A percentile compares a stretch with the other conserved stretches of the same genome.
Conservation (phyloP, 2,113 vertebrate species). For the Probosciger aterrimus region DNA sequence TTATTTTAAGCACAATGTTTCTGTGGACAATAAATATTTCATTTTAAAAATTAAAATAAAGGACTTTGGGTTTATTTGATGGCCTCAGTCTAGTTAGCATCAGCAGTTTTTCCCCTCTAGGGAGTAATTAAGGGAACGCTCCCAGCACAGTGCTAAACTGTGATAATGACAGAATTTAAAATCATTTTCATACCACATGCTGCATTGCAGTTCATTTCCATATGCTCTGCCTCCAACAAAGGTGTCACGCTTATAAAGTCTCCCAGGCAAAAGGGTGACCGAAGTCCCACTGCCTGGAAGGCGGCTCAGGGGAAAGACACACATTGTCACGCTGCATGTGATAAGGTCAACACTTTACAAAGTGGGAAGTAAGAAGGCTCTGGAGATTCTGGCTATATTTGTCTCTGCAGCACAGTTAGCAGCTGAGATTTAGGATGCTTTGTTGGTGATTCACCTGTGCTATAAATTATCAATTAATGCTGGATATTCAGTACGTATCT, state of each 20-base stretch:
- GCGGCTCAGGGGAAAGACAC: constrained; percentile 53
- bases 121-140: constrained; percentile 60
- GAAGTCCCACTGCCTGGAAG: constrained; percentile 34
- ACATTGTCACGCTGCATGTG: constrained; percentile 10
- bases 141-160: constrained; percentile 34
- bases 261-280: constrained; percentile 24
- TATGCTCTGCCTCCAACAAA: constrained; percentile 15
- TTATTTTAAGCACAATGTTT: neutral
- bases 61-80: neutral
- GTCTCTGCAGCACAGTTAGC: neutral
- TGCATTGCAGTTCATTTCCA: constrained; percentile 56
- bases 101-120: constrained; percentile 37
- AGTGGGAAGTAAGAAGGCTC: neutral
- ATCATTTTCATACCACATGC: constrained; percentile 34
- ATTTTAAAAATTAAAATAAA: neutral
- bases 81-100: neutral
- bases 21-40: constrained; percentile 8
- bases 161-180: constrained; percentile 59
- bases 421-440: neutral
- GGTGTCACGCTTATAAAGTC: constrained; percentile 9
- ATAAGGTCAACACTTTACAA: constrained; percentile 29
- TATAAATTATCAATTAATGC: neutral
- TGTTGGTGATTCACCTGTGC: neutral
- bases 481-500: neutral
- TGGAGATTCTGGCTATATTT: constrained; percentile 40